Conservation (phyloP, 2,888 invertebrate genomes). For the Cantharis flavilabris region DNA sequence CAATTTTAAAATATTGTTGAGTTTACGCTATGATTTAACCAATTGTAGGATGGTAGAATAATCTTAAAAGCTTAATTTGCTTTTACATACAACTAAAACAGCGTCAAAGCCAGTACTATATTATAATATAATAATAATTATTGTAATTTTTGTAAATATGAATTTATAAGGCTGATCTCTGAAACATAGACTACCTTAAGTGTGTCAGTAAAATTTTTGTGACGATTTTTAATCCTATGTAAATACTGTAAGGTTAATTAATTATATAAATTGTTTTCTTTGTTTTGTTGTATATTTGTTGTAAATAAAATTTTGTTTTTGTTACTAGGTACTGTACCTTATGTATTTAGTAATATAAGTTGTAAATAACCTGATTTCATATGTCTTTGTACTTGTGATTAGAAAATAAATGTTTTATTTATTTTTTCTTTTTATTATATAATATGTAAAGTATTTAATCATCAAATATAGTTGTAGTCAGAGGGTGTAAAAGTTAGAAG, state of each 20-base stretch:
- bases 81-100: neutral
- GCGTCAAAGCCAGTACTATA: constrained; percentile 16
- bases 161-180: constrained; percentile 30
- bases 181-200: neutral
- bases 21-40: neutral
- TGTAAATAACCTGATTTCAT: constrained; percentile 10
- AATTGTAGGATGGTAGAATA: neutral
- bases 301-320: constrained; percentile 6
- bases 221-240: constrained; percentile 8
- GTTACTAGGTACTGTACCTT: neutral
- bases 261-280: neutral
- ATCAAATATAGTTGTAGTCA: too few relatives aligned
- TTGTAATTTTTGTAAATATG: constrained; percentile 10
- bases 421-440: neutral
- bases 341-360: neutral
- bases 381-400: constrained; percentile 14
- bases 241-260: neutral
- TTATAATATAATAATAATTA: neutral
- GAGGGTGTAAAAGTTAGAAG: too few relatives aligned
- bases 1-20: neutral
- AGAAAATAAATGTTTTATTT: constrained; percentile 11
- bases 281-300: constrained; percentile 7
- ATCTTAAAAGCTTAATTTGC: neutral
- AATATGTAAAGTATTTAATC: too few relatives aligned
- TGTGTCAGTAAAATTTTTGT: neutral